Percentiles rank a stretch among this genome's conserved stretches.
phyloP scores from a whole-genome alignment of 2,113 vertebrate genomes.

The Thinocorus orbignyianus region DNA sequence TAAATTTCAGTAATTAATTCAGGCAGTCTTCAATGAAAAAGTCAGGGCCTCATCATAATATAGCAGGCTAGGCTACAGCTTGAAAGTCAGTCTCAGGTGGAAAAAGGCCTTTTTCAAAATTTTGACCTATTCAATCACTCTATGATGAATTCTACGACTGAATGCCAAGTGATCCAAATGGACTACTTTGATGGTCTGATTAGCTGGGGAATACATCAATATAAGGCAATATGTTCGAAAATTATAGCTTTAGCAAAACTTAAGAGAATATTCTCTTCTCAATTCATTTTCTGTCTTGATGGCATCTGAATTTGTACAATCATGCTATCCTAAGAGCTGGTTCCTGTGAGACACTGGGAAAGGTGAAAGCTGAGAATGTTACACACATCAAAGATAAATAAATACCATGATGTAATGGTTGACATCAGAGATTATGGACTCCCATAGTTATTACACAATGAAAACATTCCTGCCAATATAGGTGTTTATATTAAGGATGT shows the following conservation, averaged over 20 bases:
- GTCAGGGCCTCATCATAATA: neutral
- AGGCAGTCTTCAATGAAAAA: neutral
- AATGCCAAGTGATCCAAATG: neutral
- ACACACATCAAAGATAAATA: neutral
- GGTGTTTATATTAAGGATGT: neutral
- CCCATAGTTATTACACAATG: neutral
- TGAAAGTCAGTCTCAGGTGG: neutral
- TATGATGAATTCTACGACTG: neutral
- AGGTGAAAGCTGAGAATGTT: neutral
- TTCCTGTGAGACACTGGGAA: neutral
- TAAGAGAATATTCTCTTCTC: neutral
- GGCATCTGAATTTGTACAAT: neutral
- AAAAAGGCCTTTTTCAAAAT: neutral
- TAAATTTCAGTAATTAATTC: neutral
- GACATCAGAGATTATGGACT: neutral
- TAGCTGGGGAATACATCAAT: neutral
- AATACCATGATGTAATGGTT: neutral
- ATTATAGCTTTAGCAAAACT: neutral
- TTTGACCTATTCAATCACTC: neutral
- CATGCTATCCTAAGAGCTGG: neutral
- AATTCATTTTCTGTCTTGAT: neutral
- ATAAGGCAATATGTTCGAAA: neutral
- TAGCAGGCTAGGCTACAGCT: neutral
- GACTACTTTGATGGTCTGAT: neutral
- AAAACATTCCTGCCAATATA: neutral